phyloP scores from a whole-genome alignment of 2,888 invertebrate species.

The Dorcus hopei region DNA sequence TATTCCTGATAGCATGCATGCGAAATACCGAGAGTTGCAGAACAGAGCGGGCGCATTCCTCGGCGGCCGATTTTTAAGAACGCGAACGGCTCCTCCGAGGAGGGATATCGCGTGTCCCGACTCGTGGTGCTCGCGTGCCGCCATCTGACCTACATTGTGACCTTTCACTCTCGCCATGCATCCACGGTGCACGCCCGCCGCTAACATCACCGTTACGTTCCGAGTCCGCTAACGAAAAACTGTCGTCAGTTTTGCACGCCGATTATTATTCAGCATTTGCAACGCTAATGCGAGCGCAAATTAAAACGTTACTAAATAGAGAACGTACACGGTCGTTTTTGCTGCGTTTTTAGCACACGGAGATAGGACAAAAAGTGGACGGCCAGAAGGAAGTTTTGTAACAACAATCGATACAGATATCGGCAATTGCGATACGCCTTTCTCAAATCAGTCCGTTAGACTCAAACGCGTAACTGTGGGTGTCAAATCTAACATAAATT shows the following conservation, averaged over 20 bases:
- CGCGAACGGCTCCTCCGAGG: constrained; percentile 2
- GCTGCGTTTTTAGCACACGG: too few species aligned
- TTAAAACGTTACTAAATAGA: too few species aligned
- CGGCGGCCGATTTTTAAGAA: neutral
- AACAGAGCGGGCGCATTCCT: too few species aligned
- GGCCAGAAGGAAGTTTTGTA: neutral
- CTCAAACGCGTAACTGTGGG: too few species aligned
- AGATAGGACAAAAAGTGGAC: neutral
- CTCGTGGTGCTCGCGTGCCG: constrained; percentile 18
- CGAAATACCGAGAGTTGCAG: too few species aligned
- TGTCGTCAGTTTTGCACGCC: too few species aligned
- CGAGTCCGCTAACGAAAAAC: too few species aligned
- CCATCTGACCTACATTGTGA: constrained; percentile 19
- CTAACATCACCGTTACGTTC: neutral
- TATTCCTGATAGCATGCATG: too few species aligned
- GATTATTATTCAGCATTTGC: too few species aligned
- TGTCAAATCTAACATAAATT: too few species aligned
- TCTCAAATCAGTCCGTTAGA: neutral
- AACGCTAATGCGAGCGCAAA: too few species aligned
- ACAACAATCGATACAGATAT: constrained; percentile 1
- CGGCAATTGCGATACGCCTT: neutral
- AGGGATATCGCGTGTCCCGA: constrained; percentile 12
- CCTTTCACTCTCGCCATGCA: constrained; percentile 17
- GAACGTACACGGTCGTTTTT: too few species aligned
- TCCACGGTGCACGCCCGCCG: constrained; percentile 12